Evolutionary conservation across 2,113 vertebrate genomes (phyloP).

Genomic region (Hepsetus odoe): DNA sequence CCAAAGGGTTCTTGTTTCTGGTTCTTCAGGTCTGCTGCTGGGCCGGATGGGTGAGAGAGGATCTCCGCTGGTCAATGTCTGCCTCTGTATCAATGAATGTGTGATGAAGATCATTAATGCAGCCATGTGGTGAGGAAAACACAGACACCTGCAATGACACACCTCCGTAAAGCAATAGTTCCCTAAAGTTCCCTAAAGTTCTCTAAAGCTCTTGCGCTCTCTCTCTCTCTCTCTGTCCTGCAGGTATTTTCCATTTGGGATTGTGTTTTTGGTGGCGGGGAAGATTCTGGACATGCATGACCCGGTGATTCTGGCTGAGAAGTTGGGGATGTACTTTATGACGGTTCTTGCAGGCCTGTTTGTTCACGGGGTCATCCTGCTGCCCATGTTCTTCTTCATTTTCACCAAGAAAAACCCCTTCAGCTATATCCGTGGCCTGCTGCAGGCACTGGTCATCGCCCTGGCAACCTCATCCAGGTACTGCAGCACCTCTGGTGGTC

Average conservation of each 20-base stretch:
- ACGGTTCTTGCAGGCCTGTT: slow-evolving; percentile 81
- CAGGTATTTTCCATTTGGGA: slow-evolving; percentile 92
- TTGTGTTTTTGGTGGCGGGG: slow-evolving; percentile 85
- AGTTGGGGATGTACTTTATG: slow-evolving; percentile 82
- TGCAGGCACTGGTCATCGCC: slow-evolving; percentile 87
- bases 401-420: slow-evolving; percentile 86
- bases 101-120: slow-evolving; percentile 89
- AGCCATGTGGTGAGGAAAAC: slow-evolving; percentile 80
- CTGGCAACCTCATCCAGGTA: slow-evolving; percentile 89
- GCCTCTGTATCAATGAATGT: slow-evolving; percentile 86
- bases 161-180: neutral
- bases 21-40: slow-evolving; percentile 77
- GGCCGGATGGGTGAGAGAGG: slow-evolving; percentile 86
- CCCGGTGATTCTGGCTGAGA: slow-evolving; percentile 75
- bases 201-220: too few species aligned
- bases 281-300: slow-evolving; percentile 90
- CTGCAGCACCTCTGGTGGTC: neutral
- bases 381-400: slow-evolving; percentile 80
- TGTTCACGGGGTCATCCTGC: slow-evolving; percentile 78
- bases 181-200: too few species aligned
- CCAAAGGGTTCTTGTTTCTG: neutral
- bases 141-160: neutral
- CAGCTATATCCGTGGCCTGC: slow-evolving; percentile 80
- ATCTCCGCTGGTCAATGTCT: slow-evolving; percentile 80
- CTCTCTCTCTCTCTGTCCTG: neutral